Evolutionary conservation across 2,113 vertebrate species (phyloP).

Genomic region (Alouatta palliata): DNA sequence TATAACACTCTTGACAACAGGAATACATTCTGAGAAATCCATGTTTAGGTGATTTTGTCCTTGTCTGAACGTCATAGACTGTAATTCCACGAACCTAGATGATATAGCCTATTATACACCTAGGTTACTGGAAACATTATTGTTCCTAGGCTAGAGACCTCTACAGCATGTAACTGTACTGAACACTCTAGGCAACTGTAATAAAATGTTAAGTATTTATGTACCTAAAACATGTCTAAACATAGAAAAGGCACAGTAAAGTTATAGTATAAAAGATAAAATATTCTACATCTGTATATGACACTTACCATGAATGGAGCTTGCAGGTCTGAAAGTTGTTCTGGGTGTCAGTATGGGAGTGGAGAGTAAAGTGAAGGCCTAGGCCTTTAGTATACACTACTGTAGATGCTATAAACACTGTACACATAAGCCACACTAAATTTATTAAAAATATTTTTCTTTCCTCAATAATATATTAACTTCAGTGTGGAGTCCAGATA

Average conservation of each 20-base stretch:
- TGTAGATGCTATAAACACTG: neutral
- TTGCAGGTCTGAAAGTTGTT: neutral
- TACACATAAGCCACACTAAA: neutral
- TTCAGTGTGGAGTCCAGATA: neutral
- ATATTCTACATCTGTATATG: neutral
- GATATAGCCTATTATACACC: neutral
- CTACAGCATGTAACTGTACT: neutral
- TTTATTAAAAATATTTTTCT: neutral
- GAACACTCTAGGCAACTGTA: neutral
- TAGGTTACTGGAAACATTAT: neutral
- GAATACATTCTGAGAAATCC: neutral
- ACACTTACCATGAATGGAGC: neutral
- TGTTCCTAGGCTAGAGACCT: neutral
- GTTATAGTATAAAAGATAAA: neutral
- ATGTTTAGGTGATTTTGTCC: neutral
- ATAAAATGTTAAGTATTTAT: neutral
- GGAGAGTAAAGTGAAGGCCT: neutral
- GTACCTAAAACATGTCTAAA: neutral
- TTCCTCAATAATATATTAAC: neutral
- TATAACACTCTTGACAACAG: neutral
- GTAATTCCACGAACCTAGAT: neutral
- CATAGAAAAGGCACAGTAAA: neutral
- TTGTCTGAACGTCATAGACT: neutral
- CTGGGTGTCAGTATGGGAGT: neutral
- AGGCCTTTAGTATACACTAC: neutral